These are phyloP conservation scores for Pseudochromis fuscus DNA, from an alignment of 2,797 vertebrate genomes.

Conservation along the genomic window DNA sequence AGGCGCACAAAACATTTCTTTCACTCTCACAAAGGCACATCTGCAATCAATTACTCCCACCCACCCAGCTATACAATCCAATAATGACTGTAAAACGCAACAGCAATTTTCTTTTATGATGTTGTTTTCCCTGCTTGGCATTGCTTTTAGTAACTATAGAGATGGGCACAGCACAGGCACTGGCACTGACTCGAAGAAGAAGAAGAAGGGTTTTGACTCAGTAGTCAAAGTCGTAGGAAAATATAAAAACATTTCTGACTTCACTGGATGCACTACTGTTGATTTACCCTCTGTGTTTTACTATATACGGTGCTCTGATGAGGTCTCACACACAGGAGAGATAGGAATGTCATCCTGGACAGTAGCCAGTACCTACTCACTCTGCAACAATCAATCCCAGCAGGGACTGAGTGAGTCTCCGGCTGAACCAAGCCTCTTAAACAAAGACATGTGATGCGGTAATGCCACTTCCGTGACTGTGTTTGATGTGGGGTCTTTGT, in stretches of 20 bases:
- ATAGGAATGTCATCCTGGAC: constrained; percentile 66
- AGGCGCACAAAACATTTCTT: constrained; percentile 66
- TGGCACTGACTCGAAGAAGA: constrained; percentile 30
- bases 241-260: constrained; percentile 24
- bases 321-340: constrained; percentile 44
- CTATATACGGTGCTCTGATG: constrained; percentile 65
- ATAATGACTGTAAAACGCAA: constrained; percentile 72
- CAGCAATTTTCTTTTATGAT: constrained; percentile 76
- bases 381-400: constrained; percentile 33
- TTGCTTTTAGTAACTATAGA: constrained; percentile 70
- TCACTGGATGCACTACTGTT: constrained; percentile 16
- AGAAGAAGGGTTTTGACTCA: constrained; percentile 23
- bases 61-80: constrained; percentile 74
- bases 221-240: constrained; percentile 8
- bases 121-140: constrained; percentile 75
- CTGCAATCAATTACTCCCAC: constrained; percentile 77
- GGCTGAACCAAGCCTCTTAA: constrained; percentile 43
- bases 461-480: constrained; percentile 65
- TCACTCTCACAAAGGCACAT: constrained; percentile 70
- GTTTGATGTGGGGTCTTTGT: constrained; percentile 75
- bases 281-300: constrained; percentile 36
- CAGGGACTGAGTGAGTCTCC: constrained; percentile 55
- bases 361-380: constrained; percentile 65
- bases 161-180: constrained; percentile 49
- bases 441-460: constrained; percentile 70